phyloP scores from a whole-genome alignment of 2,797 vertebrate genomes.

The Sebastes hopkinsi region DNA sequence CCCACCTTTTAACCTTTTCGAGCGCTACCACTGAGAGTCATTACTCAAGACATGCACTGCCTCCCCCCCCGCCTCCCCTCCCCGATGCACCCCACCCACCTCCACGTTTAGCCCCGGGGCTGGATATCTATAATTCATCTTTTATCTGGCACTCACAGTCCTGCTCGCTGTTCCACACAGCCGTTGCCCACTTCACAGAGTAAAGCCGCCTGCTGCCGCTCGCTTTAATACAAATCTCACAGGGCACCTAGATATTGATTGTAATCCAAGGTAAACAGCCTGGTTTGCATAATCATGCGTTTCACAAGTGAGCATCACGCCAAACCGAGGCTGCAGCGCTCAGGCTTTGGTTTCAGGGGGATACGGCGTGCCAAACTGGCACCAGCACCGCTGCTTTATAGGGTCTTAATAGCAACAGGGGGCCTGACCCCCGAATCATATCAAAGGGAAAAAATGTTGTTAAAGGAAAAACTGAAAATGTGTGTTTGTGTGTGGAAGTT shows the following conservation, averaged over 20 bases:
- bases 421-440: constrained; percentile 54
- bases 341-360: constrained; percentile 49
- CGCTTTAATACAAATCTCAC: constrained; percentile 78
- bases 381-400: constrained; percentile 49
- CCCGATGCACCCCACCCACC: constrained; percentile 42
- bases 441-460: constrained; percentile 58
- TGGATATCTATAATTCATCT: constrained; percentile 82
- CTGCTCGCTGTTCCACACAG: constrained; percentile 78
- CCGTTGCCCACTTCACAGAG: constrained; percentile 86
- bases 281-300: constrained; percentile 70
- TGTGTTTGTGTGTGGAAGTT: constrained; percentile 39
- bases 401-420: constrained; percentile 56
- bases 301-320: constrained; percentile 65
- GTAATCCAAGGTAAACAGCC: constrained; percentile 86
- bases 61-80: neutral
- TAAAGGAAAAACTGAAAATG: constrained; percentile 38
- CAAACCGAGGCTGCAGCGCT: constrained; percentile 2
- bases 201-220: constrained; percentile 71
- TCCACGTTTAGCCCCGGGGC: constrained; percentile 71
- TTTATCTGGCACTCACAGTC: constrained; percentile 83
- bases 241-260: constrained; percentile 74
- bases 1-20: constrained; percentile 55
- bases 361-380: constrained; percentile 50
- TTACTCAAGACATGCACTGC: constrained; percentile 59
- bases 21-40: constrained; percentile 66